Base-by-base conservation (phyloP, 2,797 vertebrate species). In the Hafferia zeledoni region DNA sequence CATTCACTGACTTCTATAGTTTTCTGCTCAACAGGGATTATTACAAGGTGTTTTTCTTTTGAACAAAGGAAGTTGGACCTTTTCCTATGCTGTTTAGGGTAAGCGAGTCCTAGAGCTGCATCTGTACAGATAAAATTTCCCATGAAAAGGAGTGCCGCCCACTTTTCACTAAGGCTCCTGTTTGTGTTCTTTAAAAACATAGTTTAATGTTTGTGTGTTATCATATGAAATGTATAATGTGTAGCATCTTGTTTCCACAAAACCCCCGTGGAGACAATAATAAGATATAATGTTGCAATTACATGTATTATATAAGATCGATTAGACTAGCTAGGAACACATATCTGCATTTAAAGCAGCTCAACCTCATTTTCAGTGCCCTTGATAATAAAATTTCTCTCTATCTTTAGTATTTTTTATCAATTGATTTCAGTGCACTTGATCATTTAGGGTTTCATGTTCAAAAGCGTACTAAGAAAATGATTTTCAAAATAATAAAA, bases 231-330 rank as follows among this genome's bases (percentile, higher is more conserved):
- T 75, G 43, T 72, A 28, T 69, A 69, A 72, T 88, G 55, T 71
- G 57, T 53, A 75, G 30, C 49, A 79, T 94, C 85, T 91, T 91
- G 72, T 93, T 95, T 90, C 77, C 59, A 79, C 83, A 86, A 91
- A 95, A 78, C 69, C 85, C 94, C 91, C 47, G 91, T 94, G 90
- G 91, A 93, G 90, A 76, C 93, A 93, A 92, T 88, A 93, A 83
- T 61, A 95, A 86, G 80, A 83, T 86, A 88, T 57, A 83, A 94
- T 93, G 69, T 91, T 93, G 87, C 82, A 96, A 95, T 95, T 95
- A 88, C 39, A 75, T 81, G 91, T 96, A 91, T 90, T 94, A 83
- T 90, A 93, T 94, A 65, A 57, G 72, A 91, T 88, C 11, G 57
- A 93, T 94, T 94, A 91, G 72, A 71, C 57, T 91, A 88, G 59